Percentiles rank a stretch among this genome's conserved stretches.
These are phyloP conservation scores for Tursiops truncatus DNA, from an alignment of 2,113 vertebrate genomes.

Conservation along the genomic window DNA sequence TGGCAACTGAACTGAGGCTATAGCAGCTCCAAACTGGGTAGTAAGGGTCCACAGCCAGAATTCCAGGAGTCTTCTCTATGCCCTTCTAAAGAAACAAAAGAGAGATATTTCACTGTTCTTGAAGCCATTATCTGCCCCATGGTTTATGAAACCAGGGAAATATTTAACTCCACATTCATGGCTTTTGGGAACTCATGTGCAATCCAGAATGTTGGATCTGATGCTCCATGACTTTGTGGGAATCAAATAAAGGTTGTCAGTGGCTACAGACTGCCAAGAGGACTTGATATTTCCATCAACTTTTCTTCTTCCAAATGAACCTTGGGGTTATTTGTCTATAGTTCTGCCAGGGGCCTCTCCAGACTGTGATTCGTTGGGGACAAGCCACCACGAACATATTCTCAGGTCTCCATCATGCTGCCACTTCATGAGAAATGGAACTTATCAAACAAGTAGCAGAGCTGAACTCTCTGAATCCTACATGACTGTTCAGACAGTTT, in stretches of 20 bases:
- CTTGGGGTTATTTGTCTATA: constrained; percentile 42
- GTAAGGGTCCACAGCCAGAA: not conserved
- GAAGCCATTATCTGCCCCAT: not conserved
- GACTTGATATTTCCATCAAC: constrained; percentile 24
- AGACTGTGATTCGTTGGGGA: not conserved
- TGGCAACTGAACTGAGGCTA: not conserved
- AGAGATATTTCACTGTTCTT: not conserved
- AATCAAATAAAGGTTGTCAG: constrained; percentile 63
- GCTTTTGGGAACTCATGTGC: constrained; percentile 18
- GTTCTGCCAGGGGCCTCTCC: constrained; percentile 27
- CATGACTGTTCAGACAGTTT: not conserved
- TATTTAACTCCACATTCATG: not conserved
- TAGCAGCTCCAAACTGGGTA: not conserved
- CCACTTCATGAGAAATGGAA: not conserved
- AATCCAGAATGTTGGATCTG: constrained; percentile 33
- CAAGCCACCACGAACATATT: not conserved
- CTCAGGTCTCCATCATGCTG: constrained; percentile 1
- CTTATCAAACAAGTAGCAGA: not conserved
- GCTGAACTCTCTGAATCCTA: not conserved
- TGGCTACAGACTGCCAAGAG: constrained; percentile 51
- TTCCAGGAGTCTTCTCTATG: not conserved
- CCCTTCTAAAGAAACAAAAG: not conserved
- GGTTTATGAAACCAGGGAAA: not conserved
- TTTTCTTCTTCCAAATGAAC: constrained; percentile 51
- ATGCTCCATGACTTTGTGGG: constrained; percentile 16